phyloP scores from a whole-genome alignment of 2,797 vertebrate genomes.

The Microctenopoma steveboyesi region DNA sequence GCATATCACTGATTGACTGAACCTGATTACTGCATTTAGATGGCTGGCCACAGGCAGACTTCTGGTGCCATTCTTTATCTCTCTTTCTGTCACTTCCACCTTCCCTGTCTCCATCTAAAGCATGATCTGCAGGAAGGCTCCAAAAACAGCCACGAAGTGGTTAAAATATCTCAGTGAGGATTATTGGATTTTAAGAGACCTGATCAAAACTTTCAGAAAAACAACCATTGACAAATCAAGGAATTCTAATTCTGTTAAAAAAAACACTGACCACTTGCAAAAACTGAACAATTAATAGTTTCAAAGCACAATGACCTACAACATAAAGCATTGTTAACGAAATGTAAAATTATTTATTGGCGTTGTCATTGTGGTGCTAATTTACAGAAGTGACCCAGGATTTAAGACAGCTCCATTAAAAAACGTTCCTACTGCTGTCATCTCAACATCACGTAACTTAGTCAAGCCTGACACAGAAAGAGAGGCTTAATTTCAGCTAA shows the following conservation, averaged over 20 bases:
- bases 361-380: background rate
- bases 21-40: constrained; percentile 40
- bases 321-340: background rate
- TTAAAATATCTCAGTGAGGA: constrained; percentile 8
- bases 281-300: too few relatives aligned
- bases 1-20: constrained; percentile 18
- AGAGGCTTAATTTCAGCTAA: constrained; percentile 49
- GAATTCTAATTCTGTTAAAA: background rate
- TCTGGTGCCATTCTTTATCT: constrained; percentile 28
- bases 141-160: background rate
- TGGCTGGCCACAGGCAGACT: constrained; percentile 35
- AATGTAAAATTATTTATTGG: background rate
- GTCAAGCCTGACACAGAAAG: constrained; percentile 29
- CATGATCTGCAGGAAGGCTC: constrained; percentile 5
- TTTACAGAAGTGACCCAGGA: background rate
- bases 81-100: constrained; percentile 1
- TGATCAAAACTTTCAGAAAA: constrained; percentile 3
- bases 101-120: background rate
- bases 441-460: constrained; percentile 26
- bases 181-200: background rate
- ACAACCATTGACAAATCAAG: background rate
- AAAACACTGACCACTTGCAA: background rate
- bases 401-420: background rate
- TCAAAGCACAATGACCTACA: background rate
- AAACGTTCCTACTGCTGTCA: background rate